Evolutionary conservation across 2,113 vertebrate species (phyloP), one percentile per base, ranked within the genome.

Genomic region (Hippocampus zosterae): DNA sequence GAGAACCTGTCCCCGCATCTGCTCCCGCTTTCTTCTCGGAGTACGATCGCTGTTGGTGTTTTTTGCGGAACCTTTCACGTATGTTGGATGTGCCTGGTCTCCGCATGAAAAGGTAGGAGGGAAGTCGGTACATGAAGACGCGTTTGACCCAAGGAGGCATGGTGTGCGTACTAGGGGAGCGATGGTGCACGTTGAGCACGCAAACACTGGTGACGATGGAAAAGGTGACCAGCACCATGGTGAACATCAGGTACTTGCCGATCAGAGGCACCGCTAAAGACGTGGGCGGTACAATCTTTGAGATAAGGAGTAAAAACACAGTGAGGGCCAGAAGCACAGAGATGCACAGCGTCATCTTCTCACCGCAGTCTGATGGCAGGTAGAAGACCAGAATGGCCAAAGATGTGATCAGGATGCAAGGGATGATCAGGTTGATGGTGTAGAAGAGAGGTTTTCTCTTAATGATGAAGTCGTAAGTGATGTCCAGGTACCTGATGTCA

Each of bases 141-240:
- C 79, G 85, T 46, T 92, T 93, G 48, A 93, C 93, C 93, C 92
- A 93, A 0, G 73, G 65, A 16, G 93, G 93, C 93, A 94, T 94
- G 68, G 87, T 91, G 85, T 94, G 93, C 0, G 93, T 94, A 65
- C 90, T 93, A n/a, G 93, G 93, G 1, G 92, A 92, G 3, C 93
- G 92, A 65, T 93, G 93, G 84, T 93, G 93, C 33, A 93, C 84
- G 0, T 93, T 93, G 50, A 93, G 89, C 65, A 93, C 92, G 2
- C 92, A 93, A 61, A 93, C 93, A 1, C 93, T 94, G 67, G 93
- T 94, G 72, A 94, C 92, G 9, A 94, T 94, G 72, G 93, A 94
- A 81, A 94, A 94, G 68, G 92, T 93, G 77, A 93, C 92, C 70
- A 93, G 87, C 61, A 93, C 92, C 92, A 93, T 93, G 52, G 91